phyloP scores from a whole-genome alignment of 2,888 invertebrate species.

The Ischnus inquisitorius region DNA sequence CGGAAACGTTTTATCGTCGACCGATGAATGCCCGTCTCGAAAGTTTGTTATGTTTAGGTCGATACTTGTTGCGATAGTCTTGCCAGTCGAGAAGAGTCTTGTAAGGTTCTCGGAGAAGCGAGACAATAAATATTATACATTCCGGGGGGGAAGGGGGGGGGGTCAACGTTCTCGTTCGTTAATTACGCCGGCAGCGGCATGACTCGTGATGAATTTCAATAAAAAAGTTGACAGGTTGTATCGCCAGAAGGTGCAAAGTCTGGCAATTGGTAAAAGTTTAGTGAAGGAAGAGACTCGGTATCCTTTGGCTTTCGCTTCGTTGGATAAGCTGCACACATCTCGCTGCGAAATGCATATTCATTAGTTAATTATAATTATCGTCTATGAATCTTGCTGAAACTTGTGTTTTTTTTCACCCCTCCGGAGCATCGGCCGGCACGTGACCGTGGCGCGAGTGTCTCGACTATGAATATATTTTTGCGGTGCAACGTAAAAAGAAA shows the following conservation, averaged over 20 bases:
- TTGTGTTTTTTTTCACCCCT: not conserved
- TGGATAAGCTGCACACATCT: conserved; percentile 1
- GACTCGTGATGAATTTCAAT: too few relatives aligned
- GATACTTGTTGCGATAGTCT: not conserved
- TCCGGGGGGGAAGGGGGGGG: too few relatives aligned
- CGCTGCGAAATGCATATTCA: conserved; percentile 34
- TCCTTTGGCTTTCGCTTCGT: not conserved
- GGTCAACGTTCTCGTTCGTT: too few relatives aligned
- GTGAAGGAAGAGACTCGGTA: not conserved
- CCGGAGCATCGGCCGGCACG: not conserved
- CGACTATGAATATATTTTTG: conserved; percentile 12
- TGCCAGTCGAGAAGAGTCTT: too few relatives aligned
- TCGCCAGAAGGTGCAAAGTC: not conserved
- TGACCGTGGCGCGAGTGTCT: not conserved
- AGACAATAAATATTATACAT: too few relatives aligned
- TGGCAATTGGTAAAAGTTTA: conserved; percentile 27
- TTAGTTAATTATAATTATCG: conserved; percentile 53
- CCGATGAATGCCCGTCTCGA: not conserved
- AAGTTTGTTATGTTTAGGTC: not conserved
- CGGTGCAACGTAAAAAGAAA: too few relatives aligned
- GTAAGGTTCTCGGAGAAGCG: too few relatives aligned
- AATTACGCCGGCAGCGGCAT: too few relatives aligned
- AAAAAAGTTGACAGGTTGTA: too few relatives aligned
- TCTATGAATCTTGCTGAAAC: conserved; percentile 43
- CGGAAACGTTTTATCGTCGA: not conserved